A percentile compares a stretch with the other conserved stretches of the same genome.
Conservation (phyloP, 1,140 invertebrate species). For the Nomia melanderi region DNA sequence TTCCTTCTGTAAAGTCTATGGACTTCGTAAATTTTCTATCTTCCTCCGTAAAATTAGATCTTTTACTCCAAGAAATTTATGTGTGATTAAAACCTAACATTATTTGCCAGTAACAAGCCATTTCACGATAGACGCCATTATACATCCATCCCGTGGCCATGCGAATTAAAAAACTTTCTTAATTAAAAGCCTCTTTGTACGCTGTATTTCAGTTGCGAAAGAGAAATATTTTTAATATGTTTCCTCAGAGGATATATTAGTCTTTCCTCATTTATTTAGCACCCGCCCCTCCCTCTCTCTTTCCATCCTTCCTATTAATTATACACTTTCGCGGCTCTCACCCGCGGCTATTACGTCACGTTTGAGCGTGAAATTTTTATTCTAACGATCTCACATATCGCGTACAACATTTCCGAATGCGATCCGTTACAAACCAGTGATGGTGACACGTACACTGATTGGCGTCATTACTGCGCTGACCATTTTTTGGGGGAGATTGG, state of each 20-base stretch:
- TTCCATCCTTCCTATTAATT: slow-evolving; percentile 13
- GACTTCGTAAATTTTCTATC: too few relatives aligned
- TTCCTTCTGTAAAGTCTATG: too few relatives aligned
- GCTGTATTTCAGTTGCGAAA: slow-evolving; percentile 30
- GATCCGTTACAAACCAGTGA: slow-evolving; percentile 20
- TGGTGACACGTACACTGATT: slow-evolving; percentile 28
- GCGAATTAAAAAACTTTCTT: slow-evolving; percentile 2
- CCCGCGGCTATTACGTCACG: slow-evolving; percentile 37
- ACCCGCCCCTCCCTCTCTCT: too few relatives aligned
- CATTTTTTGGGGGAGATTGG: slow-evolving; percentile 26
- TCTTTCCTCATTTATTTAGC: slow-evolving; percentile 33
- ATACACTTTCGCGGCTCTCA: slow-evolving; percentile 20
- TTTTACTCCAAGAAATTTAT: too few relatives aligned
- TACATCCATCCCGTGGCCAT: too few relatives aligned
- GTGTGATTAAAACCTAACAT: not conserved
- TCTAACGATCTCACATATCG: slow-evolving; percentile 24
- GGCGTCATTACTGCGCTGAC: slow-evolving; percentile 35
- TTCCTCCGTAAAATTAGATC: too few relatives aligned
- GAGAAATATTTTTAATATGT: slow-evolving; percentile 28
- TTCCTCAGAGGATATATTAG: slow-evolving; percentile 11
- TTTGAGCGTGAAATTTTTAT: slow-evolving; percentile 42
- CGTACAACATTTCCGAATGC: slow-evolving; percentile 29
- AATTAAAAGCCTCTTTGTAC: slow-evolving; percentile 38
- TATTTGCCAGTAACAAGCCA: not conserved
- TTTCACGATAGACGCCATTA: not conserved